Base-by-base conservation (phyloP, 2,113 vertebrate species). In the Lethenteron reissneri region DNA sequence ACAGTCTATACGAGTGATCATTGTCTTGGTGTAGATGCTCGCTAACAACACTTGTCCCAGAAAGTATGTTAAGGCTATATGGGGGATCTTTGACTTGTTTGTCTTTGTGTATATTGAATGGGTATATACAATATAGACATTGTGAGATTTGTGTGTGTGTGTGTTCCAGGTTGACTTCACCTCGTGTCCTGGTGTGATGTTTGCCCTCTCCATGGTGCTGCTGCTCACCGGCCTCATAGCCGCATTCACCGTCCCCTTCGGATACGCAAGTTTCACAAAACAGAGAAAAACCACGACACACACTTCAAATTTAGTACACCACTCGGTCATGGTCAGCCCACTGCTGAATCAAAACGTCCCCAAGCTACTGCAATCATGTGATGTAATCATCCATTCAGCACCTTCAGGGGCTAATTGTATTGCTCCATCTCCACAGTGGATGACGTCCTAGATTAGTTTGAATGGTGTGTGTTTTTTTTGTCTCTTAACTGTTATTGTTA, bases 111-210 rank as follows among this genome's bases (percentile, higher is more conserved):
- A 56, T 56, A 56, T 14, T 60, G 15, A n/a, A 9, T 13, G 56
- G 14, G 12, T 41, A 11, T 12, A 15, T 11, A 11, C 11, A 58
- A 57, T 12, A 15, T 17, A 13, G 71, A 12, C 57, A 76, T 73
- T 57, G 3, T 58, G 64, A 56, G 8, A 69, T 19, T 72, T 69
- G 2, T 19, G 57, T 58, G 57, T n/a, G n/a, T 73, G 57, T 73
- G 56, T 71, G 71, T 57, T 69, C 0, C 80, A 95, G 90, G 80
- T 88, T 71, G 89, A 94, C 75, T 84, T 94, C 79, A 95, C 89
- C 12, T 87, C 88, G 74, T 94, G 80, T 78, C 85, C 88, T 56
- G 87, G 89, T 0, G 80, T 89, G 59, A 80, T 95, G 71, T 85
- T 88, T 1, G 76, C 86, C 70, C 80, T 91, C 77, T 82, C 85